These are phyloP conservation scores for Colletes latitarsis DNA, from an alignment of 1,140 invertebrate species.

Conservation along the genomic window DNA sequence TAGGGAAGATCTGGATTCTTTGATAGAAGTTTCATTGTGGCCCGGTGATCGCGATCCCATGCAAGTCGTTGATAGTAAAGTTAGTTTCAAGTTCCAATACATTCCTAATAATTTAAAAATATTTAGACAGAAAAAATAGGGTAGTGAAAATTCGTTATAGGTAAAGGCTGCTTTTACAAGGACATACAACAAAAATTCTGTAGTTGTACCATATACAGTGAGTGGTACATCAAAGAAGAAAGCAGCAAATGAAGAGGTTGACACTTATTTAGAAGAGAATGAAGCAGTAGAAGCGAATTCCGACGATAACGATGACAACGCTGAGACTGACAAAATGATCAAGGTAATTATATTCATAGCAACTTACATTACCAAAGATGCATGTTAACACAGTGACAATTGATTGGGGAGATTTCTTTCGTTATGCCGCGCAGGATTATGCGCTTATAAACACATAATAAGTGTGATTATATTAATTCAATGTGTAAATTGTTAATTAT, in stretches of 20 bases:
- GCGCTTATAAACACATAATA: no score
- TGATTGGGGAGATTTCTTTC: no score
- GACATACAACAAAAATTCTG: conserved; percentile 92
- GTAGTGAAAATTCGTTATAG: conserved; percentile 74
- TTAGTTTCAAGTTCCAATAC: conserved; percentile 71
- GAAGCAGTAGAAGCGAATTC: conserved; percentile 84
- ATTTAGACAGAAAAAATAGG: neutral
- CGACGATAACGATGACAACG: conserved; percentile 84
- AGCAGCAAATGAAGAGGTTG: conserved; percentile 72
- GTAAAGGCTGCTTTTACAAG: conserved; percentile 96
- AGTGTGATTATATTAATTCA: no score
- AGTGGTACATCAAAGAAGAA: conserved; percentile 84
- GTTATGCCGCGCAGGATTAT: no score
- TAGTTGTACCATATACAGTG: conserved; percentile 85
- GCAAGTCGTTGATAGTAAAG: conserved; percentile 89
- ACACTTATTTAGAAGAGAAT: conserved; percentile 77
- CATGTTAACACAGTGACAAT: conserved; percentile 17
- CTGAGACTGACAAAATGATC: conserved; percentile 89
- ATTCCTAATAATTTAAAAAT: conserved; percentile 15
- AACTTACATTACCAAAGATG: conserved; percentile 25
- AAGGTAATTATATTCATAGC: conserved; percentile 83
- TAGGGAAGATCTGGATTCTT: conserved; percentile 94
- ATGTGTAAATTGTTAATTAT: no score
- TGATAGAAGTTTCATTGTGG: conserved; percentile 93
- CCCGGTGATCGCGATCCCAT: conserved; percentile 89